Evolutionary conservation across 2,113 vertebrate genomes (phyloP), one percentile per base, ranked within the genome.

Genomic region (Eudyptes chrysolophus): DNA sequence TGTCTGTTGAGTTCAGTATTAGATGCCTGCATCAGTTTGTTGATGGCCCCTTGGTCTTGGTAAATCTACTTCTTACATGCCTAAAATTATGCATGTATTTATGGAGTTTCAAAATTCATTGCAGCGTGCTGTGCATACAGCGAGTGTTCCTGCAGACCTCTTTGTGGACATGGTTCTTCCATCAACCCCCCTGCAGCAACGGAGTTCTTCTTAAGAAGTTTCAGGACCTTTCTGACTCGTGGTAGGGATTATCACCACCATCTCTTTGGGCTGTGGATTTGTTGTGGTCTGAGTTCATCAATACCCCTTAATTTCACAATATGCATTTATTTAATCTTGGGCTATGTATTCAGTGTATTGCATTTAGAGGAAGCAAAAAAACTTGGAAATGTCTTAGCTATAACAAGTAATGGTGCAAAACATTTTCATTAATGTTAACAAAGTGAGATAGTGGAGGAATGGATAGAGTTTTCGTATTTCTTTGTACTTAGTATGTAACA

Each of bases 101-200:
- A 30, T 5, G 25, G 60, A 44, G 27, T 52, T 89, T 58, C 36
- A 46, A 30, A 69, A 69, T 40, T 34, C 52, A 40, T 8, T 69
- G 61, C 32, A 75, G 80, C 0, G 1, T 49, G 16, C 48, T 24
- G 13, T 7, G 38, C 13, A 15, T 11, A 4, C 1, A n/a, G 54
- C 0, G 0, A 90, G 75, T 0, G 1, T 40, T 76, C 34, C 64
- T 48, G 42, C 26, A 32, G 60, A 42, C 29, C 27, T n/a, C n/a
- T 60, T 16, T 24, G 20, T 18, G 64, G 46, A 16, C 22, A 25
- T 24, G 27, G 49, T 25, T 82, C 51, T 82, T 51, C 42, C 55
- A 19, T 27, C 80, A 46, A 11, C 3, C 2, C 16, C 8, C 7
- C 9, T 42, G 46, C 64, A 84, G 40, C 54, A 77, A 12, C 25